Base-by-base conservation (phyloP, 1,140 invertebrate species). In the Aculops lycopersici region DNA sequence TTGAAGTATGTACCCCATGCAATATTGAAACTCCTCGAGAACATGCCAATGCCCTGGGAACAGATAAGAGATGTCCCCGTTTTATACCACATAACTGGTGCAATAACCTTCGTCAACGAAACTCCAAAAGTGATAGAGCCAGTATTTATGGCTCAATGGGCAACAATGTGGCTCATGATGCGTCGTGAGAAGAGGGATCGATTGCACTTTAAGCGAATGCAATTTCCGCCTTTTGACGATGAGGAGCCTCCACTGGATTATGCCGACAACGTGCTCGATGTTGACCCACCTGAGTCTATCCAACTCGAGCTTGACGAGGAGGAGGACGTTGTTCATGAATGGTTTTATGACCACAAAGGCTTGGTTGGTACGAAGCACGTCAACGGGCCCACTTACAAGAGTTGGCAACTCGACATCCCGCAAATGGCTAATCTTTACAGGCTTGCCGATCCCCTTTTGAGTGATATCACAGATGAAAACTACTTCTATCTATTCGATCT, bases 101-200 rank as follows among this genome's bases (percentile, higher is more conserved):
- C 92, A n/a, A 98, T 98, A 40, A 95, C 92, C 19, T 98, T 98
- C 64, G 86, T 97, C 5, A 97, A 98, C 65, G 90, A 98, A 66
- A 95, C 97, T 52, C 92, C 92, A 18, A 94, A 86, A 83, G 84
- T 97, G 18, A 81, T 97, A 53, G 92, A 98, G 54, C 92, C 92
- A 3, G 73, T 95, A 2, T 98, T 94, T 53, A 88, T 98, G 49
- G 88, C 88, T 13, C 92, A 98, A 58, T 98, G 92, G 92, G 90
- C 83, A 37, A 88, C 90, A 3, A 98, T 98, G 88, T 98, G 92
- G 92, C 94, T 98, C 46, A 97, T 97, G 83, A 97, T 98, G 88
- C 64, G 92, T 49, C 66, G 92, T 47, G 92, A 98, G 53, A 98
- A 98, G 58, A 61, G 92, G 45, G 92, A 98, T 66, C 71, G 92